Percentiles rank a stretch among this genome's conserved stretches.
Evolutionary conservation across 2,113 vertebrate species (phyloP).

Genomic region (Melanerpes aurifrons): DNA sequence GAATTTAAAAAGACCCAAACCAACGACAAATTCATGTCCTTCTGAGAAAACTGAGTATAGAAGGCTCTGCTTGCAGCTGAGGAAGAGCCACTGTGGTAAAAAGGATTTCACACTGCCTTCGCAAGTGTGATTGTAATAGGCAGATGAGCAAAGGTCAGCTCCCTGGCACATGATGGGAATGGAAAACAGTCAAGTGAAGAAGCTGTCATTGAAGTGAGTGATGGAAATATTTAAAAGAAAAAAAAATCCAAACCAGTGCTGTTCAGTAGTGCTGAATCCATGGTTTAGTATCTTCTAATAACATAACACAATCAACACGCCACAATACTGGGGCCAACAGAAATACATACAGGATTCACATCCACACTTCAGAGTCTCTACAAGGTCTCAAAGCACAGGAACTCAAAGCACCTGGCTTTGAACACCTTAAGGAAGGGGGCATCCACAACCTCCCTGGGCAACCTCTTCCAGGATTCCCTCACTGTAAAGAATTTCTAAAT

Average conservation of each 20-base stretch:
- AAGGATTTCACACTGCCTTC: background rate
- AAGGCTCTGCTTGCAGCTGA: background rate
- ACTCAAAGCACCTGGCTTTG: background rate
- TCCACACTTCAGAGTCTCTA: background rate
- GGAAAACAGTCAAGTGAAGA: conserved; percentile 46
- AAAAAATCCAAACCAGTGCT: background rate
- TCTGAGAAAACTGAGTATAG: background rate
- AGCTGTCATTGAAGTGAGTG: conserved; percentile 19
- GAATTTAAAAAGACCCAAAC: background rate
- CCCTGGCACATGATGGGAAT: conserved; percentile 12
- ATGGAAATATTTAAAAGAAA: conserved; percentile 32
- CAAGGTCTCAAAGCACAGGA: background rate
- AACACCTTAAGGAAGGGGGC: too few species aligned
- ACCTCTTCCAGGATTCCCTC: too few species aligned
- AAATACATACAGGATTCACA: background rate
- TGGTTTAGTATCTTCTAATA: background rate
- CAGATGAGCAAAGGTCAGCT: conserved; percentile 49
- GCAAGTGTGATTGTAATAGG: background rate
- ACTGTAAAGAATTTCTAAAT: too few species aligned
- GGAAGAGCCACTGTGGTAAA: background rate
- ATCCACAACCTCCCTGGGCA: too few species aligned
- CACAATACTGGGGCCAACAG: background rate
- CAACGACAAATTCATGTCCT: background rate
- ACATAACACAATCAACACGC: background rate
- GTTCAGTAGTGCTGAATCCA: background rate